Percentiles rank a stretch among this genome's conserved stretches.
Conservation (phyloP, 2,888 invertebrate genomes). For the Nomada fucata region DNA sequence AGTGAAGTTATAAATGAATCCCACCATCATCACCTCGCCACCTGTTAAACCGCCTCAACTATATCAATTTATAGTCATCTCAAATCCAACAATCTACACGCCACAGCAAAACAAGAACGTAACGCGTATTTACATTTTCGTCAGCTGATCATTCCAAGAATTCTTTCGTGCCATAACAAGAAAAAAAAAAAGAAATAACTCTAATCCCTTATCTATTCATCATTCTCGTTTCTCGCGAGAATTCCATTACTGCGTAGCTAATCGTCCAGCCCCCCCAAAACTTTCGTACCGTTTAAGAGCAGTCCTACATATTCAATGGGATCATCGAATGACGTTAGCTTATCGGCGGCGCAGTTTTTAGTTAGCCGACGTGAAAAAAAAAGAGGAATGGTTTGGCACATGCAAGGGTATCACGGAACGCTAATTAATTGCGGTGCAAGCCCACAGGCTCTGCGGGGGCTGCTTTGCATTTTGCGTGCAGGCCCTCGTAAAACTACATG, state of each 20-base stretch:
- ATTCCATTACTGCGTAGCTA: neutral
- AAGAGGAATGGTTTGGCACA: conserved; percentile 75
- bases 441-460: conserved; percentile 65
- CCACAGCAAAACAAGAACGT: no score
- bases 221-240: neutral
- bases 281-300: conserved; percentile 33
- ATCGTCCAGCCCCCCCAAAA: neutral
- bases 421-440: conserved; percentile 82
- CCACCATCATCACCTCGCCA: no score
- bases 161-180: no score
- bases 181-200: no score
- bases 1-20: no score
- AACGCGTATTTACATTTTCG: no score
- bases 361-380: conserved; percentile 58
- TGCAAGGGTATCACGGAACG: conserved; percentile 81
- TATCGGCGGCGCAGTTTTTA: conserved; percentile 73
- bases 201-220: no score
- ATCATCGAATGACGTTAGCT: conserved; percentile 75
- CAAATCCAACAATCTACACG: no score
- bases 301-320: conserved; percentile 39
- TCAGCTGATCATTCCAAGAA: no score
- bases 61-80: no score
- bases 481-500: conserved; percentile 81
- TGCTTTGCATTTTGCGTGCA: conserved; percentile 82
- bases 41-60: no score